These are phyloP conservation scores for Oreochromis aureus DNA, from an alignment of 2,113 vertebrate species.

Conservation along the genomic window DNA sequence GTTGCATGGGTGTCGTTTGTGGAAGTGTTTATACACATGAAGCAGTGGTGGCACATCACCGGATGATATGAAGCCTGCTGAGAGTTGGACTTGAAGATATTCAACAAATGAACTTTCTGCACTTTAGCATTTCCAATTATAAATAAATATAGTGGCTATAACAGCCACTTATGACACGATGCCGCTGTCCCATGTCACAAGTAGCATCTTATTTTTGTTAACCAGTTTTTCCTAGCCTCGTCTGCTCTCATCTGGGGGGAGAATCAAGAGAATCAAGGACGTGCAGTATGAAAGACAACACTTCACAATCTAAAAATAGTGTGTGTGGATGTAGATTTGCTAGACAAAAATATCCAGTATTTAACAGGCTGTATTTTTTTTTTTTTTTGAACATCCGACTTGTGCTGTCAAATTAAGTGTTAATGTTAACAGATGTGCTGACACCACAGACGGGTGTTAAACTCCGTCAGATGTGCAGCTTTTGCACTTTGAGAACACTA, in stretches of 20 bases:
- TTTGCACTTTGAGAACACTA: neutral
- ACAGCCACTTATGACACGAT: neutral
- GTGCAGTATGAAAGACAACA: neutral
- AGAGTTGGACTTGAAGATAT: neutral
- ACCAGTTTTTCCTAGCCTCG: neutral
- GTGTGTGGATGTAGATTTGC: neutral
- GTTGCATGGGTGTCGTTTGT: neutral
- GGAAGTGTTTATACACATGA: neutral
- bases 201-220: neutral
- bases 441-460: rapidly evolving
- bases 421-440: neutral
- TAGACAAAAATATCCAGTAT: too few relatives aligned
- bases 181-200: neutral
- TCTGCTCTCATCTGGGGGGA: neutral
- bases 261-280: neutral
- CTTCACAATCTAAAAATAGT: neutral
- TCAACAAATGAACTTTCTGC: neutral
- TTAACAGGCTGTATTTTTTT: neutral
- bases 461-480: rapidly evolving
- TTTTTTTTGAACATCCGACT: neutral
- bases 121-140: neutral
- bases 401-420: neutral
- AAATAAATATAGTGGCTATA: neutral
- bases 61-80: neutral
- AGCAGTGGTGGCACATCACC: neutral